These are phyloP conservation scores for Mesocricetus auratus DNA, from an alignment of 2,113 vertebrate genomes.

Conservation along the genomic window DNA sequence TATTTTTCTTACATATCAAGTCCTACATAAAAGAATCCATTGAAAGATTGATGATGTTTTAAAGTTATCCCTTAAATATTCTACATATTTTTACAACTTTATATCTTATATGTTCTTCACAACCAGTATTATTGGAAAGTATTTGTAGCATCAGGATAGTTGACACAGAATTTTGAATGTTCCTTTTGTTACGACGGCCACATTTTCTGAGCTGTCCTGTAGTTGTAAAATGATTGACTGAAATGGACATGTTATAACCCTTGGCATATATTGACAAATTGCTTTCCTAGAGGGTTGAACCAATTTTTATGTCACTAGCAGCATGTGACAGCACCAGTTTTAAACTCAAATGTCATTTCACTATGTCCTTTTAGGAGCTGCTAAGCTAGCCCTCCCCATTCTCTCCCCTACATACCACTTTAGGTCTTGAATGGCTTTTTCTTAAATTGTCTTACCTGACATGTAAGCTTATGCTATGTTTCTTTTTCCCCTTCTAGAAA, in stretches of 20 bases:
- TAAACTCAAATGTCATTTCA: not conserved
- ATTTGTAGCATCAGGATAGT: not conserved
- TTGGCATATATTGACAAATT: slow-evolving; percentile 31
- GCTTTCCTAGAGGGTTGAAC: not conserved
- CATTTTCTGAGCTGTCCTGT: slow-evolving; percentile 29
- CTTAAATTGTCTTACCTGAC: not conserved
- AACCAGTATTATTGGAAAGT: not conserved
- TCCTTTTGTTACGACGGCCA: not conserved
- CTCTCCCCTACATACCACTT: not conserved
- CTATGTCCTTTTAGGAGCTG: not conserved
- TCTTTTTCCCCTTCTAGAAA: not conserved
- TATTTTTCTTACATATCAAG: not conserved
- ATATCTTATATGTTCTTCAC: not conserved
- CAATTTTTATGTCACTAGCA: slow-evolving; percentile 43
- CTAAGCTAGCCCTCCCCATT: not conserved
- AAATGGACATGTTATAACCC: slow-evolving; percentile 18
- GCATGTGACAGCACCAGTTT: not conserved
- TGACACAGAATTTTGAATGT: not conserved
- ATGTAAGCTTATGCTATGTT: not conserved
- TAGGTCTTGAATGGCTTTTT: not conserved
- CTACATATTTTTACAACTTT: not conserved
- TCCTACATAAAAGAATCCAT: not conserved
- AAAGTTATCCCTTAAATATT: not conserved
- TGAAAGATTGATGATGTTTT: not conserved
- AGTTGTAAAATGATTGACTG: slow-evolving; percentile 8